A percentile compares a stretch with the other conserved stretches of the same genome.
These are phyloP conservation scores for Phaetusa simplex DNA, from an alignment of 2,113 vertebrate genomes.

Conservation along the genomic window DNA sequence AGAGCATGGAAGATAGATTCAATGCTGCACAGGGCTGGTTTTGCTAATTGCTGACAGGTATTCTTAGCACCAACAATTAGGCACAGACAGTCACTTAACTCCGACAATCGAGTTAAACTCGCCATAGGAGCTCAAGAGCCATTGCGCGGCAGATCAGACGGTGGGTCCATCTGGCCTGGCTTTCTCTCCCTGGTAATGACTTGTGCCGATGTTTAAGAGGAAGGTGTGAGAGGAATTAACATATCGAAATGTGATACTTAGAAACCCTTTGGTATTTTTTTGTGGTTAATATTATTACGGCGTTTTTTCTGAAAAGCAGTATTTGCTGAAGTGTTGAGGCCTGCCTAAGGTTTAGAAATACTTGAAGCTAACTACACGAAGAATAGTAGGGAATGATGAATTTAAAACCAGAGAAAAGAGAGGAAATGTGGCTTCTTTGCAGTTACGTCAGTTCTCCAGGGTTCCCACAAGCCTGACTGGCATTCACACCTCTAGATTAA, in stretches of 20 bases:
- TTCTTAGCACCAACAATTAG: background rate
- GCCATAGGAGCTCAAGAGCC: background rate
- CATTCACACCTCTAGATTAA: rapidly evolving
- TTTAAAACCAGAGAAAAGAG: background rate
- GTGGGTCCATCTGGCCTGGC: background rate
- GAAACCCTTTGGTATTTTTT: background rate
- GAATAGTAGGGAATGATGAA: background rate
- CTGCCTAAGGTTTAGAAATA: background rate
- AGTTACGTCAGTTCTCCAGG: background rate
- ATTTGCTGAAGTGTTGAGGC: background rate
- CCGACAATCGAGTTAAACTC: background rate
- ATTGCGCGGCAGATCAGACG: rapidly evolving
- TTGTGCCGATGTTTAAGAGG: background rate
- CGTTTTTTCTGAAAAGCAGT: background rate
- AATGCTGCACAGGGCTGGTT: background rate
- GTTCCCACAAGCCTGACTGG: background rate
- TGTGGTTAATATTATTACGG: too few relatives aligned
- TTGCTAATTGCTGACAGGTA: background rate
- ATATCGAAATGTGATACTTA: rapidly evolving
- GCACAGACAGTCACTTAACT: background rate
- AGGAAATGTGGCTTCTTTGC: background rate
- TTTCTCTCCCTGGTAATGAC: background rate
- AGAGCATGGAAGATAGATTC: background rate
- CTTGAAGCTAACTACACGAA: background rate
- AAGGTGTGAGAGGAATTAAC: background rate